These are phyloP conservation scores for Sarcophaga rosellei DNA, from an alignment of 2,888 invertebrate genomes.

Conservation along the genomic window DNA sequence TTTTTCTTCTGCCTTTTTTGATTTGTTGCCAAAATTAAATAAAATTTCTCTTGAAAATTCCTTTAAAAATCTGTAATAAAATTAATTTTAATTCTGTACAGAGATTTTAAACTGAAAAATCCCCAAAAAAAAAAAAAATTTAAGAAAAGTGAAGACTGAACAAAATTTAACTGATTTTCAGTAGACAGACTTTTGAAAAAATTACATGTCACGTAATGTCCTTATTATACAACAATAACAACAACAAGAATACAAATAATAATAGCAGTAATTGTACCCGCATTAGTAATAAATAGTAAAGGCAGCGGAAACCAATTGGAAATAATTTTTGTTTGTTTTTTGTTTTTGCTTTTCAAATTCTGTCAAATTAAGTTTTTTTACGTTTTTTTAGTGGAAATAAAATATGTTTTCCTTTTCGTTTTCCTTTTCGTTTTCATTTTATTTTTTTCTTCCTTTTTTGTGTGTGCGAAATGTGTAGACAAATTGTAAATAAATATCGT, in stretches of 20 bases:
- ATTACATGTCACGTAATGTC: too few relatives aligned
- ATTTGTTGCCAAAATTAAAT: slow-evolving; percentile 19
- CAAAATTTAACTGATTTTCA: too few relatives aligned
- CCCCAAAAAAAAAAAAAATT: background rate
- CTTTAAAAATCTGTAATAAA: background rate
- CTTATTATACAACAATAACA: too few relatives aligned
- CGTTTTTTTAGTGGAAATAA: background rate
- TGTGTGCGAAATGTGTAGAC: slow-evolving; percentile 1
- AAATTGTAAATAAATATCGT: slow-evolving; percentile 2
- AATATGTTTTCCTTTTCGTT: background rate
- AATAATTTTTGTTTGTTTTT: background rate
- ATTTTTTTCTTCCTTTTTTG: background rate
- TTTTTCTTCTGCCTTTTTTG: background rate
- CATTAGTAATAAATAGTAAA: background rate
- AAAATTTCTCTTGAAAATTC: background rate
- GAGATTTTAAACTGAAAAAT: background rate
- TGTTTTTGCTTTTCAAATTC: too few relatives aligned
- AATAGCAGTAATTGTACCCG: too few relatives aligned
- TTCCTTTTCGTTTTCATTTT: too few relatives aligned
- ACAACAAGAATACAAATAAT: background rate
- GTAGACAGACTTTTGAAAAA: too few relatives aligned
- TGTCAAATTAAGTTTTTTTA: too few relatives aligned
- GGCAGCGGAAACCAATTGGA: background rate
- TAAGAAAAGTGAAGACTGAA: background rate
- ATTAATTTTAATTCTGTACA: slow-evolving; percentile 23